Evolutionary conservation across 1,140 invertebrate species (phyloP), one percentile per base, ranked within the genome.

Genomic region (Bombus picipes): DNA sequence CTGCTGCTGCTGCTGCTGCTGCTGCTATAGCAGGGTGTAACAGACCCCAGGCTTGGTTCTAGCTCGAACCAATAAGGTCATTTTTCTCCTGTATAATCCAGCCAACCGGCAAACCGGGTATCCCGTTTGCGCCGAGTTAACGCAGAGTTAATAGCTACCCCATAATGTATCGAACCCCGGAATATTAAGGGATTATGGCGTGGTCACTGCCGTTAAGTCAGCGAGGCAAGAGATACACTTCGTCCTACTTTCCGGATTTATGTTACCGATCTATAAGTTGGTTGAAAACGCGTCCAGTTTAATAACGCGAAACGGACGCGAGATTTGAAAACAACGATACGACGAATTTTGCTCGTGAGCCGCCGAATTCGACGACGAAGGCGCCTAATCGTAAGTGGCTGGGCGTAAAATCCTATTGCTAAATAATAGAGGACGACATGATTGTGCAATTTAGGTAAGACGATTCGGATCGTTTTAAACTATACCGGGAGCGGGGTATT

Each of bases 51-150:
- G 85, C 83, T 83, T 83, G 88, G 86, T 91, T 90, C 90, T 81
- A 87, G 89, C 87, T 80, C 85, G 86, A 92, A 92, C 91, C 91
- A 92, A 91, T 92, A 92, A 91, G 91, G 89, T 92, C 91, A 92
- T 92, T 92, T 92, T 92, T 92, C 92, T 92, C 90, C 75, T 85
- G 78, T 86, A 91, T 92, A 92, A 92, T 92, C 90, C 90, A 89
- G 79, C 86, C 87, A 89, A 91, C 88, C 87, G 82, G 87, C 87
- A 91, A 91, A 91, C 88, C 81, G 87, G 83, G 86, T 90, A 91
- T 89, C 83, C 88, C 88, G 90, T 91, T 91, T 91, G 89, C 90
- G 83, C 86, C 86, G 88, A 91, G 90, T 91, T 91, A 91, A 91
- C 89, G 90, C 90, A 88, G 90, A 91, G 91, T 91, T 92, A 92